Conservation (phyloP, 1,140 invertebrate species). For the Cydia fagiglandana region DNA sequence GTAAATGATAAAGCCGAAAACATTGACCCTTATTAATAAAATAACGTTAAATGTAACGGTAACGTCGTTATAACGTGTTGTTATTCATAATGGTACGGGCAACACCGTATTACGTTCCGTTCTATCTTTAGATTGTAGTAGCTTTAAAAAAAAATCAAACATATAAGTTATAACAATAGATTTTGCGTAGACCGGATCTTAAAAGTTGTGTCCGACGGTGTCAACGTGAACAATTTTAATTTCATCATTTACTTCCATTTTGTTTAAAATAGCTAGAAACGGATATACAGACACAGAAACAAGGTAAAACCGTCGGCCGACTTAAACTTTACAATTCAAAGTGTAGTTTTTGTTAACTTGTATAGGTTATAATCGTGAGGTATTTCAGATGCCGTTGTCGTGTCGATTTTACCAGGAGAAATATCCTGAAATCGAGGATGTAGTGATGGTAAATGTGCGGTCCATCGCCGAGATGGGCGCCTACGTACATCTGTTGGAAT, state of each 20-base stretch:
- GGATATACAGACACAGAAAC: slow-evolving; percentile 36
- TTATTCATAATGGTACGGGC: slow-evolving; percentile 25
- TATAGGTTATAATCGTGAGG: slow-evolving; percentile 46
- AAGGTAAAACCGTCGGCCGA: slow-evolving; percentile 39
- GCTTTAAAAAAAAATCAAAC: background rate
- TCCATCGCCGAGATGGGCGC: slow-evolving; percentile 99
- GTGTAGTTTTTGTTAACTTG: slow-evolving; percentile 13
- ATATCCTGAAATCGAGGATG: slow-evolving; percentile 99
- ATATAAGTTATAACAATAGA: background rate
- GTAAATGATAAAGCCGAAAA: background rate
- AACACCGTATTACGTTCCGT: slow-evolving; percentile 3
- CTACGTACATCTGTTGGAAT: slow-evolving; percentile 98
- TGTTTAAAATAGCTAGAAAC: slow-evolving; percentile 34
- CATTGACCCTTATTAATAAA: background rate
- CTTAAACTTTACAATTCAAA: background rate
- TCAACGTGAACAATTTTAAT: slow-evolving; percentile 66
- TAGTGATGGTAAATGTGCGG: slow-evolving; percentile 99
- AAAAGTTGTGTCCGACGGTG: slow-evolving; percentile 39
- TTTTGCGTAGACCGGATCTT: slow-evolving; percentile 32
- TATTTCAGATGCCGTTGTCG: slow-evolving; percentile 91
- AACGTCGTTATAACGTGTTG: slow-evolving; percentile 22
- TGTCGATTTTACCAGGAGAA: slow-evolving; percentile 99
- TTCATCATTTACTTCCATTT: slow-evolving; percentile 55
- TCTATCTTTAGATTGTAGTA: background rate
- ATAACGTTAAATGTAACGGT: slow-evolving; percentile 1